phyloP scores from a whole-genome alignment of 2,797 vertebrate genomes.

The Otus scops region DNA sequence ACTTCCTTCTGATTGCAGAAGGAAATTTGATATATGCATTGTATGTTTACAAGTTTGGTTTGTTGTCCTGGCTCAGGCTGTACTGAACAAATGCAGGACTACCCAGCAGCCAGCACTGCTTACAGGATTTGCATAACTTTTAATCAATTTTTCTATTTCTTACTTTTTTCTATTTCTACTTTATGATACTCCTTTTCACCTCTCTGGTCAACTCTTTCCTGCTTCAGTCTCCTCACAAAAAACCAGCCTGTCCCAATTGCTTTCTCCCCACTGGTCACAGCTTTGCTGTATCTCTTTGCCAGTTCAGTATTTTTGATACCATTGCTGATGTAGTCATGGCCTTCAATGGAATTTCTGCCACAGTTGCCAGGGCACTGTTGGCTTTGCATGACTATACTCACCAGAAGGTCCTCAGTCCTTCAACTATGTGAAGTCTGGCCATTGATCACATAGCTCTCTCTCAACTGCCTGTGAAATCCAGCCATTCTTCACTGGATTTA shows the following conservation, averaged over 20 bases:
- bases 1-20: too few relatives aligned
- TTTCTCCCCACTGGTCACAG: background rate
- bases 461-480: too few relatives aligned
- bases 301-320: background rate
- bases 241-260: background rate
- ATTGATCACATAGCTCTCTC: too few relatives aligned
- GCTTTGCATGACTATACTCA: too few relatives aligned
- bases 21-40: too few relatives aligned
- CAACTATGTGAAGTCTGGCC: too few relatives aligned
- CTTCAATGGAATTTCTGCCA: background rate
- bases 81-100: background rate
- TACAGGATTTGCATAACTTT: too few relatives aligned
- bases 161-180: background rate
- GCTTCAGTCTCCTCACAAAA: background rate
- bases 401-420: too few relatives aligned
- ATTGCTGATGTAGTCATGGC: background rate
- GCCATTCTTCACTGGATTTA: too few relatives aligned
- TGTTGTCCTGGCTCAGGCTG: background rate
- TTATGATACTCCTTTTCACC: background rate
- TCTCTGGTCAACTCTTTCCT: background rate
- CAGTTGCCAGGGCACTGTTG: background rate
- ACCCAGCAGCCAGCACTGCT: too few relatives aligned
- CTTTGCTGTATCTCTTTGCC: background rate
- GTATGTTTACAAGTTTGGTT: too few relatives aligned
- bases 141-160: background rate